Conservation (phyloP, 2,113 vertebrate genomes). For the Myxocyprinus asiaticus region DNA sequence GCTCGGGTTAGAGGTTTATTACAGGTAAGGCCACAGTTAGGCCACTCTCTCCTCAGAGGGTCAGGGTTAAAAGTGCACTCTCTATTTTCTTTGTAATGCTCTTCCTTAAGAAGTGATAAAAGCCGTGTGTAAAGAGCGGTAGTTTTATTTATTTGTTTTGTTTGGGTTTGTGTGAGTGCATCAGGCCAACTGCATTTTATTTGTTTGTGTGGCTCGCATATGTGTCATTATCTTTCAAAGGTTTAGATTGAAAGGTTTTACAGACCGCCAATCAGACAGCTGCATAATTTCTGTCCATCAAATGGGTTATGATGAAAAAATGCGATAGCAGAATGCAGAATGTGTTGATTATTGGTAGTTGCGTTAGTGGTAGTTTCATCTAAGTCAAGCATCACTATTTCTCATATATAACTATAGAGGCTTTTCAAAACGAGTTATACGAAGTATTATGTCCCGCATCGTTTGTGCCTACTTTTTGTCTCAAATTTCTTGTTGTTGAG, state of each 20-base stretch:
- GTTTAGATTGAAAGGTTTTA: background rate
- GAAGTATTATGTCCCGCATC: too few relatives aligned
- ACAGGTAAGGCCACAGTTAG: constrained; percentile 59
- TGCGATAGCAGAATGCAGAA: too few relatives aligned
- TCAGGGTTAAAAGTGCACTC: constrained; percentile 77
- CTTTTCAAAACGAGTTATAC: too few relatives aligned
- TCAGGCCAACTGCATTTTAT: constrained; percentile 31
- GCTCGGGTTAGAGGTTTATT: constrained; percentile 71
- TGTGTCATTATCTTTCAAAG: background rate
- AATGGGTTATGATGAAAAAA: too few relatives aligned
- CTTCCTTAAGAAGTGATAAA: constrained; percentile 71
- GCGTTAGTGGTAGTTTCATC: too few relatives aligned
- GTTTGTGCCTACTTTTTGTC: too few relatives aligned
- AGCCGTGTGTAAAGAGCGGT: constrained; percentile 58
- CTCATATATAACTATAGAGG: too few relatives aligned
- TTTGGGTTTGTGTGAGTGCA: constrained; percentile 33
- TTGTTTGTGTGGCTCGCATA: constrained; percentile 20
- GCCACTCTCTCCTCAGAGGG: constrained; percentile 69
- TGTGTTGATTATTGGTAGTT: too few relatives aligned
- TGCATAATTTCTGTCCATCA: too few relatives aligned
- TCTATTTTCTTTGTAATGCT: constrained; percentile 75
- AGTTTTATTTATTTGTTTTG: constrained; percentile 64
- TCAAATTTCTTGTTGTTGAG: too few relatives aligned
- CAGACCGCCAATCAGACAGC: too few relatives aligned
- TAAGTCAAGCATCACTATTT: too few relatives aligned